Evolutionary conservation across 1,140 invertebrate genomes (phyloP), one percentile per base, ranked within the genome.

Genomic region (Lucilia cuprina): DNA sequence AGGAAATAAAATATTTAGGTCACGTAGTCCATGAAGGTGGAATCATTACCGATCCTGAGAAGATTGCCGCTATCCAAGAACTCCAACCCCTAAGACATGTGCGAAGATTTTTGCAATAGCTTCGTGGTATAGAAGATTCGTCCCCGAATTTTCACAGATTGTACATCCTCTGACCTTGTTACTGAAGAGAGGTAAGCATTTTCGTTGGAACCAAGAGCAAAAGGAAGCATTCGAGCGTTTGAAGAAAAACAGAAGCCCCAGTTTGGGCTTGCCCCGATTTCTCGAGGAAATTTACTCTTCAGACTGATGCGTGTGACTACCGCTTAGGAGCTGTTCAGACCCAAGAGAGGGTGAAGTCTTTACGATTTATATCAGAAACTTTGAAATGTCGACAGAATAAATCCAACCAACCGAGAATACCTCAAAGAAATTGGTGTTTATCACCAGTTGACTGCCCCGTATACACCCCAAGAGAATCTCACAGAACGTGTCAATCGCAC

Each of bases 101-200:
- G 7, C 50, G 55, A 10, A 49, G 85, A 21, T 91, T 83, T 47
- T 92, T 7, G 91, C 91, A 0, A 84, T 92, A 30, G 78, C 85
- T 0, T 87, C 87, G 2, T 92, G 87, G 82, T 92, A 91, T 74
- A 85, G 91, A 8, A 82, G 87, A 10, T 92, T 91, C 82, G 87
- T 92, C 50, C 75, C 82, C 0, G 82, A 87, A 12, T 92, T 90
- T 83, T 82, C 88, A 0, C 77, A 85, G 19, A 78, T 88, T 0
- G 83, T 88, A 2, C 86, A 88, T 49, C 90, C 91, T 0, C 83
- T 92, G 10, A 88, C 83, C 60, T 25, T 84, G 25, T 14, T 82
- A 2, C n/a, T 82, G 17, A 82, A 82, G 19, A 82, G 9, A 41
- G 49, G 49, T 5, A 82, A 55, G n/a, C 65, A 74, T 74, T 74